Base-by-base conservation (phyloP, 2,888 invertebrate genomes). In the Melipona bicolor region DNA sequence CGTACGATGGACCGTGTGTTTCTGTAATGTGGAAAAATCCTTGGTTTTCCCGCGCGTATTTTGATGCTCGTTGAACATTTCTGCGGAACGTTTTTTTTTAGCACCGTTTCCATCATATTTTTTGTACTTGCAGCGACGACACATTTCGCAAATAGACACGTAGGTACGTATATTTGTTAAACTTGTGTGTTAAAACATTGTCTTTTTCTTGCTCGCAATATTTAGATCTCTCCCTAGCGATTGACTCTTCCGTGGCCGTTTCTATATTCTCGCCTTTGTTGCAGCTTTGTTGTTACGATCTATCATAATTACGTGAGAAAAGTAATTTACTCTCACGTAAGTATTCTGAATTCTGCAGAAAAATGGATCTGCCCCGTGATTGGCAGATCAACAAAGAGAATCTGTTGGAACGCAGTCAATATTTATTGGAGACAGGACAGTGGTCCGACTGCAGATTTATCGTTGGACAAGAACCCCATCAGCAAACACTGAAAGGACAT, bases 391-490 rank as follows among this genome's bases (percentile, higher is more conserved):
- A 96, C 83, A 96, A 97, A 90, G 96, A 96, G 71, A 96, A 96
- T 91, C 95, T 97, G 73, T 96, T 97, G 87, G 96, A 97, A 93
- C 95, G 98, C 77, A 97, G 97, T 0, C 96, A 96, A 82, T 96
- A 97, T 92, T 94, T 98, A 19, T 94, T 98, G n/a, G 97, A 97
- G 92, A 96, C 97, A 3, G 97, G 97, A 73, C 97, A 97, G 94
- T 98, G 97, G 97, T 96, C 97, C 19, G 98, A 98, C 91, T 98
- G 98, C 93, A 96, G 96, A 24, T 98, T 98, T 92, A 95, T 98
- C 84, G 97, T 98, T 65, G 98, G 98, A 0, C 96, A 96, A 15
- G 97, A 97, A 91, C 97, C 97, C 0, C 96, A 97, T 92, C 97
- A 97, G 92, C 96, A 97, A 90, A 95, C 96, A 1, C 95, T 98